Evolutionary conservation across 2,797 vertebrate species (phyloP), one percentile per base, ranked within the genome.

Genomic region (Benthosema pterotum): DNA sequence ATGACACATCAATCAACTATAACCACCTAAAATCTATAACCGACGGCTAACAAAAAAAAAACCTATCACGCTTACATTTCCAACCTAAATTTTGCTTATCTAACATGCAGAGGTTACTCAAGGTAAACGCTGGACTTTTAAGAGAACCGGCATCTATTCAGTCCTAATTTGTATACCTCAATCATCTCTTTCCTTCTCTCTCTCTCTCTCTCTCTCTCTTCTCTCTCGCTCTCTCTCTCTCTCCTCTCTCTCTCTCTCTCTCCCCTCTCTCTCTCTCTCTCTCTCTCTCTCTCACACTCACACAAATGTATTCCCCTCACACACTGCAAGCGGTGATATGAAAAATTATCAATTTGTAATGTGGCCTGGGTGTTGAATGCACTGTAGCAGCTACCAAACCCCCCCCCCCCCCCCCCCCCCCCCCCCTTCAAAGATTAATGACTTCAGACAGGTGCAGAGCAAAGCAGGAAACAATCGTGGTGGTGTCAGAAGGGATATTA

Each of bases 401-500:
- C 80, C 75, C 77, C 22, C 22, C 22, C 22, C 1, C 22, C 22
- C 22, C 22, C 1, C 22, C 22, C 22, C 22, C 3, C 22, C 80
- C 77, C 80, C 75, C 77, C 65, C 79, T 75, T 74, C 68, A 63
- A 85, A 89, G 87, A 92, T 90, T 88, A 93, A 93, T 92, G 88
- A 87, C 85, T 91, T 86, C 66, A 91, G 91, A 92, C 90, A 90
- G 85, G 89, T 90, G 85, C 69, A 64, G 83, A 87, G 88, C 82
- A 67, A 91, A 70, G 87, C 88, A 79, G 82, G 91, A 92, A 92
- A 91, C 91, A 91, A 91, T 91, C 88, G 83, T 80, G 83, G 88
- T 83, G 80, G 86, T 91, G 90, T 93, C 92, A 92, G 82, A 81
- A 79, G 86, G 86, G 86, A 91, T 92, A 93, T 92, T 91, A 86